Base-by-base conservation (phyloP, 30 jellyfish, hydroid and myxozoan genomes). In the Aurelia aurita complex sp. Pacific region DNA sequence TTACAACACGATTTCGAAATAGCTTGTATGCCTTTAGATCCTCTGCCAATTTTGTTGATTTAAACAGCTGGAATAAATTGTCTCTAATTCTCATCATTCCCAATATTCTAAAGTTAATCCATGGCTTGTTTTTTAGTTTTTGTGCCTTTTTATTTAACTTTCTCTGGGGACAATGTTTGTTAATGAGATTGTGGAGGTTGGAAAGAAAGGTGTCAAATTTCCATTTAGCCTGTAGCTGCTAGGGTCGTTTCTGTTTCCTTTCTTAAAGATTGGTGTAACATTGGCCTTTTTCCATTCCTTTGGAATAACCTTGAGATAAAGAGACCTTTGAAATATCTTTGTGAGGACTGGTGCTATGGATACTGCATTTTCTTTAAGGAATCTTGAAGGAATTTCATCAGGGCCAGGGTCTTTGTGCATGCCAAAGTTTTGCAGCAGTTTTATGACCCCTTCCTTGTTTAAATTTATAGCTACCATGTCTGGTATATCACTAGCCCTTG, bases 151-250 rank as follows among this genome's bases (percentile, higher is more conserved):
- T n/a, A n/a, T n/a, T n/a, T n/a, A n/a, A n/a, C n/a, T n/a, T n/a
- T n/a, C n/a, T n/a, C n/a, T n/a, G n/a, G n/a, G n/a, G n/a, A n/a
- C n/a, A n/a, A n/a, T n/a, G n/a, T n/a, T n/a, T n/a, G n/a, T n/a
- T n/a, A n/a, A n/a, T n/a, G n/a, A n/a, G n/a, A n/a, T n/a, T n/a
- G n/a, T n/a, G n/a, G n/a, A n/a, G n/a, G n/a, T n/a, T n/a, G n/a
- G n/a, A n/a, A n/a, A n/a, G n/a, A n/a, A n/a, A n/a, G n/a, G n/a
- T n/a, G n/a, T n/a, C n/a, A n/a, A n/a, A n/a, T n/a, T n/a, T n/a
- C n/a, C n/a, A n/a, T n/a, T 71, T 6, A 85, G 85, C 73, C 92
- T 50, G 62, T 84, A 73, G 61, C 74, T 84, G 4, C 66, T 61
- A 1, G 93, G 93, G 65, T 73, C 81, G 6, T 7, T 2, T 46